These are phyloP conservation scores for Dasypolia templi DNA, from an alignment of 2,888 invertebrate genomes.

Conservation along the genomic window DNA sequence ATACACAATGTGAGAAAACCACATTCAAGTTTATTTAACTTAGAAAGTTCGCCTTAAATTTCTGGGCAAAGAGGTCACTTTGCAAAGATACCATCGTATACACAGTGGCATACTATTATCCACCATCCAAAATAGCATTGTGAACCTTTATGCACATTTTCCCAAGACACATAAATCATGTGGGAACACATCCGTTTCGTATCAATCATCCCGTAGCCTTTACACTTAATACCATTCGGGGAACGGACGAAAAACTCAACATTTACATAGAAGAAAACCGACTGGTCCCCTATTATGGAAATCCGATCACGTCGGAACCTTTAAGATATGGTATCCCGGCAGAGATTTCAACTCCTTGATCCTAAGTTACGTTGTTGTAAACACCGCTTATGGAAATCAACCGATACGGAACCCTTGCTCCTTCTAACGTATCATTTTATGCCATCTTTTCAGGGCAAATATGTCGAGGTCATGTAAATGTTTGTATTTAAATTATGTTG, in stretches of 20 bases:
- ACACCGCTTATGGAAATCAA: constrained; percentile 80
- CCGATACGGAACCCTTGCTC: constrained; percentile 69
- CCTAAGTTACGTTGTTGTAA: constrained; percentile 79
- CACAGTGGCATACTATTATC: constrained; percentile 29
- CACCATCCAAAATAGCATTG: constrained; percentile 36
- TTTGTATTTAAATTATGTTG: constrained; percentile 63
- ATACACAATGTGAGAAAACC: background rate
- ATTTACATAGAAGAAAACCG: constrained; percentile 79
- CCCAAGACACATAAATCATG: constrained; percentile 79
- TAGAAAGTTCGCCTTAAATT: background rate
- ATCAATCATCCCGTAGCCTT: constrained; percentile 82
- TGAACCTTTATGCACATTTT: constrained; percentile 50
- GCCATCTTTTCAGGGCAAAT: constrained; percentile 72
- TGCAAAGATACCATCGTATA: constrained; percentile 2
- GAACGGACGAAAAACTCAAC: constrained; percentile 74
- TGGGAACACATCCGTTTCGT: constrained; percentile 77
- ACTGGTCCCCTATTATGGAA: constrained; percentile 82
- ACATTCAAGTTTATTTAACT: background rate
- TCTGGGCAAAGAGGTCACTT: background rate
- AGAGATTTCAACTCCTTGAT: constrained; percentile 83
- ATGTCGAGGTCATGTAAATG: constrained; percentile 69
- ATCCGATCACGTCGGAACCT: constrained; percentile 83
- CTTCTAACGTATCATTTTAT: constrained; percentile 69
- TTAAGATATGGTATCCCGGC: constrained; percentile 80
- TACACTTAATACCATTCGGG: constrained; percentile 78